phyloP scores from a whole-genome alignment of 2,113 vertebrate genomes.

The Clarias batrachus region DNA sequence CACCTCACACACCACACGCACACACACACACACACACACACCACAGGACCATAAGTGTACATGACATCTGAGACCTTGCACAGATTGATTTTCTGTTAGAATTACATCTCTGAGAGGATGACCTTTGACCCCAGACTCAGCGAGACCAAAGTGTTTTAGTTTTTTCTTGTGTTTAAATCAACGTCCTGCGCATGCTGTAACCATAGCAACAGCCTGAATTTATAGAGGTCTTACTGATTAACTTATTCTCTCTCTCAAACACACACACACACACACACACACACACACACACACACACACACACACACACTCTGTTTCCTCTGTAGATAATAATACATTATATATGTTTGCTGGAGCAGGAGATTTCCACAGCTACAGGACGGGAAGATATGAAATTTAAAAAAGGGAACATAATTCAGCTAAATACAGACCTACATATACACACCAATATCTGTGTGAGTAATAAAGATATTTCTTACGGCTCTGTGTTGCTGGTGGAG shows the following conservation, averaged over 20 bases:
- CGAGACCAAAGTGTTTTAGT: neutral
- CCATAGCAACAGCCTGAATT: conserved; percentile 1
- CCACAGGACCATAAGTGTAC: neutral
- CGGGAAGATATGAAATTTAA: neutral
- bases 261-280: no score
- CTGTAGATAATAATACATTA: neutral
- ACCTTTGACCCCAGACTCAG: conserved; percentile 2
- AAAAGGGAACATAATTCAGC: no score
- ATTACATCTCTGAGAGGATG: neutral
- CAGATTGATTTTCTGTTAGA: conserved; percentile 14
- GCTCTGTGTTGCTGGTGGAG: no score
- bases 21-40: neutral
- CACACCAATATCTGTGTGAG: no score
- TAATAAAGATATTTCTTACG: no score
- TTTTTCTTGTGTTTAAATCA: neutral
- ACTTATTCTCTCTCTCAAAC: neutral
- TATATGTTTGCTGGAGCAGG: neutral
- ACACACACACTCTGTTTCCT: neutral
- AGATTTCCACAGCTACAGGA: neutral
- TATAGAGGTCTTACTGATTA: neutral
- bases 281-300: neutral
- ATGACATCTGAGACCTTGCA: no score
- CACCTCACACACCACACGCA: neutral
- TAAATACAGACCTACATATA: no score
- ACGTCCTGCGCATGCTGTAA: neutral